Conservation (phyloP, 2,888 invertebrate genomes). For the Tipula confusa region DNA sequence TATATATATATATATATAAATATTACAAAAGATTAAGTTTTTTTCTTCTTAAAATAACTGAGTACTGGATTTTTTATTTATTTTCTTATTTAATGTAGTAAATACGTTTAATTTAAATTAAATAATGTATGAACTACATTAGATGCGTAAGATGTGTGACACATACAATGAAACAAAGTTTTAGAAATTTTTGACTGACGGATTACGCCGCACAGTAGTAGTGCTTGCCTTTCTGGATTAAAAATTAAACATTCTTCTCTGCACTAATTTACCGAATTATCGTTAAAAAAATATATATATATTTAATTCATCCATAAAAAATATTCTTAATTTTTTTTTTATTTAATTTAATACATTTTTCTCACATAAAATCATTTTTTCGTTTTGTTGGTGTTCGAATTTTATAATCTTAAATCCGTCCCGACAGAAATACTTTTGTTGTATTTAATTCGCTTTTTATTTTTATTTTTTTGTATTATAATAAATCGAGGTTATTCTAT, state of each 20-base stretch:
- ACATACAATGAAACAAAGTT: background rate
- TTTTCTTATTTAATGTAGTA: background rate
- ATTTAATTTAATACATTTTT: background rate
- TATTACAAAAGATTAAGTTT: conserved; percentile 30
- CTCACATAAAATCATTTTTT: background rate
- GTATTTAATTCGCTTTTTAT: conserved; percentile 25
- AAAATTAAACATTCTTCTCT: background rate
- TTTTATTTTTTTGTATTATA: conserved; percentile 13
- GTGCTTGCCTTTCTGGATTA: background rate
- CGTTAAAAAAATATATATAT: conserved; percentile 13
- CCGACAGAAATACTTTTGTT: background rate
- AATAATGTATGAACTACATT: background rate
- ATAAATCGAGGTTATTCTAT: conserved; percentile 25
- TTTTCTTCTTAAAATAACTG: conserved; percentile 27
- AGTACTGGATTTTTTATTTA: conserved; percentile 20
- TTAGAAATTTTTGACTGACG: background rate
- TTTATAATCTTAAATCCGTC: conserved; percentile 20
- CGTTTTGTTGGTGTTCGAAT: background rate
- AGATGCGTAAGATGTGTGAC: background rate
- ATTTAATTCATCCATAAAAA: conserved; percentile 25
- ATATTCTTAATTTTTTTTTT: background rate
- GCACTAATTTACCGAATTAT: conserved; percentile 20
- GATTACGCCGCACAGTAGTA: background rate
- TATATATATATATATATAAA: too few relatives aligned
- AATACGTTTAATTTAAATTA: background rate